Conservation (phyloP, 2,888 invertebrate genomes). For the Drosophila eohydei region DNA sequence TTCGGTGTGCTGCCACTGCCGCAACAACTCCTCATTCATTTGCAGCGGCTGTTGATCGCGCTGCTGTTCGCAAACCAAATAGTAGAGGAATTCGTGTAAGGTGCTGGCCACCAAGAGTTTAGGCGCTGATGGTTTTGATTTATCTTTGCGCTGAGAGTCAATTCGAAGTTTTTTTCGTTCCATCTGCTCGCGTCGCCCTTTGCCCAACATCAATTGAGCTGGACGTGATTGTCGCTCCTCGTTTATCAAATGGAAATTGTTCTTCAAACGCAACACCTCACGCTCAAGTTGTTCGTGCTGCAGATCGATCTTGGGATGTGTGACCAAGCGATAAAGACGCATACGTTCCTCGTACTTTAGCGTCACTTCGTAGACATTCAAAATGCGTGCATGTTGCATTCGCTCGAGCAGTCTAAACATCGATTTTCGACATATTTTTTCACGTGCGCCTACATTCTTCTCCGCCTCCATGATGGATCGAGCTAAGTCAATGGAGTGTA, state of each 20-base stretch:
- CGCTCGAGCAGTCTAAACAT: slow-evolving; percentile 87
- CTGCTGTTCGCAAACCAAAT: slow-evolving; percentile 88
- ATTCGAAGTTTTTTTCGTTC: slow-evolving; percentile 19
- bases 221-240: slow-evolving; percentile 67
- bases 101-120: slow-evolving; percentile 89
- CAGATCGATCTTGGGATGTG: slow-evolving; percentile 79
- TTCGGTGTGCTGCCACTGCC: slow-evolving; percentile 77
- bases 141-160: slow-evolving; percentile 5
- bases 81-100: slow-evolving; percentile 89
- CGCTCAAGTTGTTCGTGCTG: slow-evolving; percentile 69
- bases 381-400: slow-evolving; percentile 84
- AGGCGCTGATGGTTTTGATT: slow-evolving; percentile 41
- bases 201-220: neutral
- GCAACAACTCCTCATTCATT: slow-evolving; percentile 66
- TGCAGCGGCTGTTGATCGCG: slow-evolving; percentile 76
- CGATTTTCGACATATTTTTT: slow-evolving; percentile 87
- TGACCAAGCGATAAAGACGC: slow-evolving; percentile 76
- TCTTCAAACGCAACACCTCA: slow-evolving; percentile 80
- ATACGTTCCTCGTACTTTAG: slow-evolving; percentile 68
- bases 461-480: slow-evolving; percentile 87
- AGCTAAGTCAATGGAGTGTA: slow-evolving; percentile 86
- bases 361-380: slow-evolving; percentile 78
- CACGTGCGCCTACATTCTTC: slow-evolving; percentile 86
- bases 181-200: slow-evolving; percentile 44
- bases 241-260: slow-evolving; percentile 59